Base-by-base conservation (phyloP, 2,888 invertebrate species). In the Latrodectus elegans region DNA sequence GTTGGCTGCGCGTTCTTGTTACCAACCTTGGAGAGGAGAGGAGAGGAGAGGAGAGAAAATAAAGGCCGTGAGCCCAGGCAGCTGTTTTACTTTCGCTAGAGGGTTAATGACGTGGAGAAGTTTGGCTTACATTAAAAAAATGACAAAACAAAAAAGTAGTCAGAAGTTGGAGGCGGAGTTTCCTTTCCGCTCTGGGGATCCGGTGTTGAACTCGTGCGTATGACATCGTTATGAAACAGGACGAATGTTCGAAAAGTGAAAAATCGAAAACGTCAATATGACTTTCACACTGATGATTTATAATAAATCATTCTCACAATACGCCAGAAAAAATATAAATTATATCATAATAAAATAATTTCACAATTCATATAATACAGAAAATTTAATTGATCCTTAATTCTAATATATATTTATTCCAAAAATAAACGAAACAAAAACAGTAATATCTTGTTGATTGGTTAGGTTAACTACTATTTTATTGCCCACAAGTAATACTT, bases 151-250 rank as follows among this genome's bases (percentile, higher is more conserved):
- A 11, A 60, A 10, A 11, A 60, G n/a, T 1, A 0, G 9, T 60
- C n/a, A 4, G 60, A 15, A 11, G 60, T 60, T 4, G 76, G 79
- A 67, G 79, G 85, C 68, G 79, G 85, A 73, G 79, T 10, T 22
- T n/a, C 38, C 17, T n/a, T 60, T 74, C 74, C 74, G 85, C 85
- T 80, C 64, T 74, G 75, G 85, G 85, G 85, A 74, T 79, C 74
- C 53, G 55, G 74, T 26, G 70, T 70, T 64, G 49, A 70, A 72
- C 71, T 65, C 75, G 67, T 67, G 84, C 38, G 84, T 79, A 78
- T 85, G 79, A 85, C 85, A 85, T 79, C 85, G 49, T 79, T 85
- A 53, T 22, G 51, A 85, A 85, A 70, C 85, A 85, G 85, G 85
- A 70, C 85, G 60, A 68, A 68, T 73, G 84, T 78, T 65, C 4